A percentile compares a stretch with the other conserved stretches of the same genome.
These are phyloP conservation scores for Hycleus phaleratus DNA, from an alignment of 1,140 invertebrate genomes.

Conservation along the genomic window DNA sequence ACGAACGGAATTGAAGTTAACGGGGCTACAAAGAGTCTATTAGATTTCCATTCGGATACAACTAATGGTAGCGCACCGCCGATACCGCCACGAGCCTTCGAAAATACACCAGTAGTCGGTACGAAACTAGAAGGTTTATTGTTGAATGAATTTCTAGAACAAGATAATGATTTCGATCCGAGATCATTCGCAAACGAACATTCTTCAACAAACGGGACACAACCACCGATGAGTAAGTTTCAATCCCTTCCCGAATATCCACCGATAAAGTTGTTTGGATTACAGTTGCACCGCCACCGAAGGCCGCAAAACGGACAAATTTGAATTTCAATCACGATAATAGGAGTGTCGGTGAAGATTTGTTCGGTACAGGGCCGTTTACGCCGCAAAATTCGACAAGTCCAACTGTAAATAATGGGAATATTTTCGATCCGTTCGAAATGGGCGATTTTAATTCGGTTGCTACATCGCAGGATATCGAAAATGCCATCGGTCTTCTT, in stretches of 20 bases:
- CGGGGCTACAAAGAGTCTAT: constrained; percentile 36
- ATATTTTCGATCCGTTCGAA: constrained; percentile 61
- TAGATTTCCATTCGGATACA: constrained; percentile 37
- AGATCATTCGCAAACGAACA: constrained; percentile 36
- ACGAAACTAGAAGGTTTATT: constrained; percentile 75
- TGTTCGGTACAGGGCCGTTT: constrained; percentile 63
- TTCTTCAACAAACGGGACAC: constrained; percentile 34
- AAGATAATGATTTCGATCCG: constrained; percentile 45
- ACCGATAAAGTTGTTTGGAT: constrained; percentile 16
- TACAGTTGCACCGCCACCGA: constrained; percentile 72
- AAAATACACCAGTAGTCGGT: constrained; percentile 59
- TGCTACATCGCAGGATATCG: constrained; percentile 49
- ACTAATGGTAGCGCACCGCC: constrained; percentile 47
- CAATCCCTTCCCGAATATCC: neutral
- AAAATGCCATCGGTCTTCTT: constrained; percentile 64
- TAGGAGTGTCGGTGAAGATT: constrained; percentile 42
- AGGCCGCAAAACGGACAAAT: constrained; percentile 56
- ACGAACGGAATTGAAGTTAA: constrained; percentile 28
- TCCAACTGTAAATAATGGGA: constrained; percentile 32
- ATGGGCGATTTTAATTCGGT: constrained; percentile 65
- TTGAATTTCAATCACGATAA: constrained; percentile 40
- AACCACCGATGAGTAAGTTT: constrained; percentile 55
- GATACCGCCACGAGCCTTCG: constrained; percentile 57
- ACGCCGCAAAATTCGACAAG: constrained; percentile 30
- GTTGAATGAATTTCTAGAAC: constrained; percentile 68